phyloP scores from a whole-genome alignment of 2,888 invertebrate species.

The Drosophila cognata region DNA sequence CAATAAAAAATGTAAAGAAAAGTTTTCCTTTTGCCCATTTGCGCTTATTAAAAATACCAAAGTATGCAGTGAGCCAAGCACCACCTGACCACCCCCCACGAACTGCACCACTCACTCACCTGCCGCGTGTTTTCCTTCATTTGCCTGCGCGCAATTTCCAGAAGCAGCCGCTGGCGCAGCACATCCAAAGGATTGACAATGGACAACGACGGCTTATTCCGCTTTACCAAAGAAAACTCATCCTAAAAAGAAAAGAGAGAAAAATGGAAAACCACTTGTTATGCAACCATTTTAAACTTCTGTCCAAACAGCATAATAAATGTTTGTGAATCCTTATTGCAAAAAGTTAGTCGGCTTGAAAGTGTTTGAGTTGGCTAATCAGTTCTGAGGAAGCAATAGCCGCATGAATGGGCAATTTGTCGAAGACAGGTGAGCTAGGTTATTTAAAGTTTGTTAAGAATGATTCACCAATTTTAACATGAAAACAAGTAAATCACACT shows the following conservation, averaged over 20 bases:
- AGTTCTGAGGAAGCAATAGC: background rate
- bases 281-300: constrained; percentile 48
- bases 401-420: constrained; percentile 7
- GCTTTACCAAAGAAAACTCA: constrained; percentile 86
- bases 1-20: constrained; percentile 26
- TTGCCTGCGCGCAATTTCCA: constrained; percentile 93
- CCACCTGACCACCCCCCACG: constrained; percentile 73
- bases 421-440: background rate
- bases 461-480: background rate
- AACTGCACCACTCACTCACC: constrained; percentile 81
- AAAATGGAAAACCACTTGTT: constrained; percentile 14
- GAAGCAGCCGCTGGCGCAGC: constrained; percentile 91
- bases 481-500: background rate
- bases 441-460: background rate
- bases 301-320: constrained; percentile 33
- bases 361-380: constrained; percentile 32
- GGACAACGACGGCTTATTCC: constrained; percentile 90
- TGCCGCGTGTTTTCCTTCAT: constrained; percentile 90
- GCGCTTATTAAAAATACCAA: constrained; percentile 73
- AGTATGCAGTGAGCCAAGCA: constrained; percentile 27
- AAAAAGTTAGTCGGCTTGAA: constrained; percentile 54
- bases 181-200: constrained; percentile 95
- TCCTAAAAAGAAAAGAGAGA: constrained; percentile 66
- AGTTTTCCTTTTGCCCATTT: constrained; percentile 56
- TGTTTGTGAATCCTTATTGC: constrained; percentile 38